These are phyloP conservation scores for Drosophila dunni DNA, from an alignment of 1,140 invertebrate genomes.

Conservation along the genomic window DNA sequence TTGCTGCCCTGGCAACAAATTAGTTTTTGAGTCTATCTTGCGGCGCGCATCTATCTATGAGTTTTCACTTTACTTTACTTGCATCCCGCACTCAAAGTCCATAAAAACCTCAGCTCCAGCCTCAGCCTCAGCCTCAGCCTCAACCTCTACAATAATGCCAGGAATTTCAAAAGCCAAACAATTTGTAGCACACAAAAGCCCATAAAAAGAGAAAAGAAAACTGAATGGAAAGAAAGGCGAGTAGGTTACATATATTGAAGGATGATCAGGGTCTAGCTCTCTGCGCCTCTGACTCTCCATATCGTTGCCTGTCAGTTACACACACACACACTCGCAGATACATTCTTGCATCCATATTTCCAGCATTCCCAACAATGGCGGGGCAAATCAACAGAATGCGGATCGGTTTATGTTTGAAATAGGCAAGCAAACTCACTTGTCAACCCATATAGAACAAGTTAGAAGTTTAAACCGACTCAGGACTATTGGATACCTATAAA, in stretches of 20 bases:
- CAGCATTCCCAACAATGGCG: slow-evolving; percentile 30
- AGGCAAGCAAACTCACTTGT: slow-evolving; percentile 56
- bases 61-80: slow-evolving; percentile 15
- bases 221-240: not conserved
- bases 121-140: too few relatives aligned
- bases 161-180: slow-evolving; percentile 78
- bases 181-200: slow-evolving; percentile 76
- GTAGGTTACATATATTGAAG: slow-evolving; percentile 6
- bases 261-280: slow-evolving; percentile 26
- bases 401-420: slow-evolving; percentile 76
- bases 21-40: slow-evolving; percentile 75
- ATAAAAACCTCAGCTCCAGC: slow-evolving; percentile 52
- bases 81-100: slow-evolving; percentile 34
- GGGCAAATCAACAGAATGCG: slow-evolving; percentile 50
- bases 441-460: not conserved
- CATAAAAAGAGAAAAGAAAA: slow-evolving; percentile 50
- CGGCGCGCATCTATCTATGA: slow-evolving; percentile 52
- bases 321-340: slow-evolving; percentile 20
- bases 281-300: not conserved
- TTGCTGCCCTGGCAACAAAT: slow-evolving; percentile 61
- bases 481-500: too few relatives aligned
- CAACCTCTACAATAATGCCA: slow-evolving; percentile 69
- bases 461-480: too few relatives aligned
- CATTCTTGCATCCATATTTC: slow-evolving; percentile 45
- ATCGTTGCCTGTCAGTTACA: slow-evolving; percentile 35